phyloP scores from a whole-genome alignment of 2,797 vertebrate genomes.

The Enoplosus armatus region DNA sequence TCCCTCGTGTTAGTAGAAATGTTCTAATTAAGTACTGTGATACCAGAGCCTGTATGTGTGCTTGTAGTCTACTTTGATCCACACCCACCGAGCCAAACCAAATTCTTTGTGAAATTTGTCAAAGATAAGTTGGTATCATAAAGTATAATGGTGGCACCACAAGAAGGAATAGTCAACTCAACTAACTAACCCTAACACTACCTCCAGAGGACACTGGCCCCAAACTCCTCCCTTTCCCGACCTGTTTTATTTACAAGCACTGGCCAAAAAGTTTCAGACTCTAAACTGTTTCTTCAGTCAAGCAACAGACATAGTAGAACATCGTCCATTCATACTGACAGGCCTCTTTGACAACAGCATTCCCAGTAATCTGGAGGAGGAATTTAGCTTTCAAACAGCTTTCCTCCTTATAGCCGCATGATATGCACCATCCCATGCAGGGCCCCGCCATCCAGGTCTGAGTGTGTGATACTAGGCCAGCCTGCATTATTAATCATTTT shows the following conservation, averaged over 20 bases:
- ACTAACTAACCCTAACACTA: no score
- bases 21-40: neutral
- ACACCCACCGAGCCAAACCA: no score
- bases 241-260: neutral
- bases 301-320: conserved; percentile 1
- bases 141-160: neutral
- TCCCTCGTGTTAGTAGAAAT: conserved; percentile 1
- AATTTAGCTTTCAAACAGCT: conserved; percentile 33
- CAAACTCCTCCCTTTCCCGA: neutral
- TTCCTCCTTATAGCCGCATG: conserved; percentile 23
- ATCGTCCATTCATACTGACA: conserved; percentile 29
- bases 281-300: neutral
- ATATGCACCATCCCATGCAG: conserved; percentile 39
- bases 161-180: neutral
- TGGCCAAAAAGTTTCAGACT: neutral
- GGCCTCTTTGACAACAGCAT: conserved; percentile 32
- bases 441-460: conserved; percentile 58
- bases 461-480: conserved; percentile 65
- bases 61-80: neutral
- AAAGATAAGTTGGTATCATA: neutral
- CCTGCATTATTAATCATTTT: conserved; percentile 82
- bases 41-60: neutral
- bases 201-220: neutral
- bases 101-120: no score
- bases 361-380: conserved; percentile 34